Evolutionary conservation across 1,140 invertebrate species (phyloP), one percentile per base, ranked within the genome.

Genomic region (Drosophila littoralis): DNA sequence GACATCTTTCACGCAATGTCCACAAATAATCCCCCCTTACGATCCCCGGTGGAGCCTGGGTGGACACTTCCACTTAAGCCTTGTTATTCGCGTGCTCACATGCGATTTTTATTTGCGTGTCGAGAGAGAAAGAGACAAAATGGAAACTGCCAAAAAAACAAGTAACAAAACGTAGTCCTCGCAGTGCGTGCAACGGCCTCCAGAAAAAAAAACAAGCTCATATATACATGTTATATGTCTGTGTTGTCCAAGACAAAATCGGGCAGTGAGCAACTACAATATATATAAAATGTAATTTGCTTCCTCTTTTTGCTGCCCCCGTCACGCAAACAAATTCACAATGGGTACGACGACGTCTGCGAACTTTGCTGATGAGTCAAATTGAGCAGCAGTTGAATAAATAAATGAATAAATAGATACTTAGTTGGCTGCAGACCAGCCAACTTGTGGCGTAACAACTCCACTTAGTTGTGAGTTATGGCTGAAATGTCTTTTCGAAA

Each of bases 101-200:
- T 82, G 79, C 83, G 79, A 86, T 81, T 79, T 70, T 84, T 84
- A 81, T 82, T 88, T 88, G 82, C 82, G 82, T 86, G 82, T 76
- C 79, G 64, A 64, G 28, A 64, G 36, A n/a, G 17, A 36, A 17
- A 51, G 70, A 81, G 65, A 76, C 75, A 78, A 78, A 70, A 69
- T 51, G 46, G 55, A 55, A 51, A 65, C 68, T 75, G 70, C 77
- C 74, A 48, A 79, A 79, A 76, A 73, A 45, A 8, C 7, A 46
- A 68, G 46, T 42, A 69, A 58, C 59, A 84, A 55, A 70, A 63
- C 33, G 75, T 70, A 70, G 71, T 85, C 69, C 73, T 75, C 28
- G 67, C 33, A 79, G 71, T 86, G 83, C 82, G 83, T 88, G 72
- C 63, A 46, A 33, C 15, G 15, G 54, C 51, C 58, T 42, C 52